A percentile compares a stretch with the other conserved stretches of the same genome.
Conservation (phyloP, 2,113 vertebrate genomes). For the Lycaon pictus region DNA sequence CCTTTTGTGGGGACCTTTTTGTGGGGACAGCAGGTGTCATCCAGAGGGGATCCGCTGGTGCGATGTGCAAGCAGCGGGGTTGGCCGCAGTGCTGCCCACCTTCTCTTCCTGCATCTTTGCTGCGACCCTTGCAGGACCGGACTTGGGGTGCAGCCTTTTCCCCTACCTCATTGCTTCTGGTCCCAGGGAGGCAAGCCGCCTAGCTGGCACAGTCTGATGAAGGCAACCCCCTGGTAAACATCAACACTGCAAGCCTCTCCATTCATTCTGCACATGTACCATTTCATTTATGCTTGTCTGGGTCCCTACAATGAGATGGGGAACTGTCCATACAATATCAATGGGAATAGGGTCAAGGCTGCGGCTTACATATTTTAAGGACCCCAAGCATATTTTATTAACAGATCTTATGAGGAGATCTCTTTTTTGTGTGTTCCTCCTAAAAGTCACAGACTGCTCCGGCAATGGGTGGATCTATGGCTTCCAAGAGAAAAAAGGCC, state of each 20-base stretch:
- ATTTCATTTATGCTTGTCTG: too few species aligned
- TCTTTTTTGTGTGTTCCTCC: neutral
- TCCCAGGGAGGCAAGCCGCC: neutral
- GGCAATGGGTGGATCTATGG: neutral
- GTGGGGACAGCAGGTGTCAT: neutral
- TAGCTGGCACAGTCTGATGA: neutral
- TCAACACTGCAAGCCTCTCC: neutral
- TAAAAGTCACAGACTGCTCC: neutral
- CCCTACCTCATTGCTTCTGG: neutral
- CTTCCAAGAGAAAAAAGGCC: neutral
- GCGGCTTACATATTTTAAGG: neutral
- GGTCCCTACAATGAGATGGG: neutral
- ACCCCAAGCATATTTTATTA: neutral
- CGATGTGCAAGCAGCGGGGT: neutral
- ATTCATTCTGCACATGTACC: fast-evolving
- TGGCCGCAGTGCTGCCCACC: fast-evolving
- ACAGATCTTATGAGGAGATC: neutral
- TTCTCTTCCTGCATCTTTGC: fast-evolving
- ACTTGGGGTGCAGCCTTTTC: neutral
- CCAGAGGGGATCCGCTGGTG: neutral
- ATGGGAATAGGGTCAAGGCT: neutral
- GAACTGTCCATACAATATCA: neutral
- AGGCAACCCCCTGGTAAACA: neutral
- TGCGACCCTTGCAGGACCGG: neutral
- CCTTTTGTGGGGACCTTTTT: neutral